phyloP scores from a whole-genome alignment of 1,140 invertebrate species.

The Drepana arcuata region DNA sequence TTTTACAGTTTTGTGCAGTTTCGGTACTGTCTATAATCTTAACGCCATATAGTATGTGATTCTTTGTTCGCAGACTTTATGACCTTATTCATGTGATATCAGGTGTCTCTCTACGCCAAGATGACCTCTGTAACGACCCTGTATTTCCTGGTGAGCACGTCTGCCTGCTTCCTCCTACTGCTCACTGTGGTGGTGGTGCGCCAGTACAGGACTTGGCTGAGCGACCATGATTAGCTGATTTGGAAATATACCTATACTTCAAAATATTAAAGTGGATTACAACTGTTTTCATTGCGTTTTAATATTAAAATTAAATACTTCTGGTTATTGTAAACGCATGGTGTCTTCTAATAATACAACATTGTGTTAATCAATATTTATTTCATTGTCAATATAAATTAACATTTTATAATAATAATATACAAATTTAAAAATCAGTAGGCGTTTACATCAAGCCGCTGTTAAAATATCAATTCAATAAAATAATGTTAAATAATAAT shows the following conservation, averaged over 20 bases:
- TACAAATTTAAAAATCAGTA: constrained; percentile 46
- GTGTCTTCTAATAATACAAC: constrained; percentile 39
- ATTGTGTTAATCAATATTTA: constrained; percentile 53
- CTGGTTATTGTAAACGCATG: no score
- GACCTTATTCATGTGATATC: no score
- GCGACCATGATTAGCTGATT: no score
- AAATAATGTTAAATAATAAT: constrained; percentile 17
- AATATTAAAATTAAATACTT: no score
- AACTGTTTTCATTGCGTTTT: no score
- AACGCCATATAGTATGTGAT: no score
- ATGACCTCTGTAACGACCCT: constrained; percentile 28
- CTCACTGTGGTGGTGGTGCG: constrained; percentile 8
- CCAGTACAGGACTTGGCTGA: neutral
- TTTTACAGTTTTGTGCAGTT: no score
- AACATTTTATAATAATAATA: constrained; percentile 47
- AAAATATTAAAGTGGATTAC: no score
- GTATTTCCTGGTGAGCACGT: constrained; percentile 12
- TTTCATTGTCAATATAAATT: constrained; percentile 59
- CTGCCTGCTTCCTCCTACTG: constrained; percentile 17
- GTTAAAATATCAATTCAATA: constrained; percentile 20
- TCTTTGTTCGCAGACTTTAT: no score
- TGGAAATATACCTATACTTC: no score
- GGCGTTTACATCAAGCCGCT: constrained; percentile 44
- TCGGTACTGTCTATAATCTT: no score
- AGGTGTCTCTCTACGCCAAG: neutral